A percentile compares a stretch with the other conserved stretches of the same genome.
These are phyloP conservation scores for Choloepus didactylus DNA, from an alignment of 2,797 vertebrate species.

Conservation along the genomic window DNA sequence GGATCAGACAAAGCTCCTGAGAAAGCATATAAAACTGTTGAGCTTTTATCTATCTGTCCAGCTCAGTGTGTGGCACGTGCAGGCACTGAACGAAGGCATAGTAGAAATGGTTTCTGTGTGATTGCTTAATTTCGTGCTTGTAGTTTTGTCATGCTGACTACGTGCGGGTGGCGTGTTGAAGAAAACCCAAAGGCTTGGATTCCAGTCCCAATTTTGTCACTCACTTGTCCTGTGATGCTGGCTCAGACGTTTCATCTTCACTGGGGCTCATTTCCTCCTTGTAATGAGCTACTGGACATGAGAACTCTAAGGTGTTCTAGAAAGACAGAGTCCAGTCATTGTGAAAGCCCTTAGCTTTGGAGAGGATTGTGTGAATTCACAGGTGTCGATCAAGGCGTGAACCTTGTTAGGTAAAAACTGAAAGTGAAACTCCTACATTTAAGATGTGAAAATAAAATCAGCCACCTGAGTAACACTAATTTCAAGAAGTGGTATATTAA, in stretches of 20 bases:
- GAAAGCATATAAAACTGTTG: background rate
- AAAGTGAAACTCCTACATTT: conserved; percentile 77
- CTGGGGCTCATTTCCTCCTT: background rate
- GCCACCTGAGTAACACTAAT: conserved; percentile 27
- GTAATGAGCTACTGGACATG: conserved; percentile 1
- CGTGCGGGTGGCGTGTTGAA: background rate
- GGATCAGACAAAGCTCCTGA: background rate
- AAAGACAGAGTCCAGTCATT: conserved; percentile 43
- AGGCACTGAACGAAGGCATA: background rate
- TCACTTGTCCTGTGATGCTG: background rate
- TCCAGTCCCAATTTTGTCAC: background rate
- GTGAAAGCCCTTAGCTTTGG: conserved; percentile 63
- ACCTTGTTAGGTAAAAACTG: conserved; percentile 68
- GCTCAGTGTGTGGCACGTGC: background rate
- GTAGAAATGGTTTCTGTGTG: conserved; percentile 21
- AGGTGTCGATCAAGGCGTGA: conserved; percentile 10
- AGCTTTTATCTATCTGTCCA: conserved; percentile 9
- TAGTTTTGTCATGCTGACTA: background rate
- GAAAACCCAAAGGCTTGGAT: background rate
- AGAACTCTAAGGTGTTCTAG: background rate
- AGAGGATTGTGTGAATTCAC: conserved; percentile 43
- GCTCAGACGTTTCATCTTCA: background rate
- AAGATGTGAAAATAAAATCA: conserved; percentile 70
- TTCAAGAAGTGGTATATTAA: conserved; percentile 50
- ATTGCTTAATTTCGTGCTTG: background rate